Evolutionary conservation across 1,140 invertebrate species (phyloP), one percentile per base, ranked within the genome.

Genomic region (Hycleus cichorii): DNA sequence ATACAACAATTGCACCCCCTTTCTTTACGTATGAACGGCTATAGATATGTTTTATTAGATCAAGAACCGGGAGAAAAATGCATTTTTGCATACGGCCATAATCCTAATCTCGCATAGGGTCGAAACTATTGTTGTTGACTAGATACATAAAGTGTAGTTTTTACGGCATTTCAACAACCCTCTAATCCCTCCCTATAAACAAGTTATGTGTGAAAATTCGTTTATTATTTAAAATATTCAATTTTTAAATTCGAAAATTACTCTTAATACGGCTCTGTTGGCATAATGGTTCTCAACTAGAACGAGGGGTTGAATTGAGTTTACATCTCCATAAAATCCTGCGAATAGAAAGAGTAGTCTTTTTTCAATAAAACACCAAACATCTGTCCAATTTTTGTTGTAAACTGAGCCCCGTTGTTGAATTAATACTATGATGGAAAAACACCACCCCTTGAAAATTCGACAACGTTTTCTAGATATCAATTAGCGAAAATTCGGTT

Each of bases 151-250:
- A 62, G 44, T 62, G 25, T 49, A 51, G 24, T 57, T 50, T 62
- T 62, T 62, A 62, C 56, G 58, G 54, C 60, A 38, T 62, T 55
- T 62, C 58, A 62, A 27, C 60, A 50, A 40, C 39, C 40, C 55
- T 47, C 46, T 55, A 55, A 55, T 55, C 52, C 52, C 52, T n/a
- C 52, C 52, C 52, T n/a, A 55, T 44, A 39, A 55, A 44, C 46
- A 38, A 53, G 52, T 55, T 47, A 53, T 24, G 38, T 46, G 27
- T 47, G 52, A 55, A 47, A 55, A 53, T 10, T 52, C 10, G 32
- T 32, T 32, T 4, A 32, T 32, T 32, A 32, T 32, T 32, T 32
- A 32, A 32, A 32, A 32, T 32, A 7, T 32, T 32, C 4, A 32
- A 32, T 32, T 32, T 32, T 32, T 32, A 32, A 32, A 32, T 32